phyloP scores from a whole-genome alignment of 2,797 vertebrate species.

The Myotis daubentonii region DNA sequence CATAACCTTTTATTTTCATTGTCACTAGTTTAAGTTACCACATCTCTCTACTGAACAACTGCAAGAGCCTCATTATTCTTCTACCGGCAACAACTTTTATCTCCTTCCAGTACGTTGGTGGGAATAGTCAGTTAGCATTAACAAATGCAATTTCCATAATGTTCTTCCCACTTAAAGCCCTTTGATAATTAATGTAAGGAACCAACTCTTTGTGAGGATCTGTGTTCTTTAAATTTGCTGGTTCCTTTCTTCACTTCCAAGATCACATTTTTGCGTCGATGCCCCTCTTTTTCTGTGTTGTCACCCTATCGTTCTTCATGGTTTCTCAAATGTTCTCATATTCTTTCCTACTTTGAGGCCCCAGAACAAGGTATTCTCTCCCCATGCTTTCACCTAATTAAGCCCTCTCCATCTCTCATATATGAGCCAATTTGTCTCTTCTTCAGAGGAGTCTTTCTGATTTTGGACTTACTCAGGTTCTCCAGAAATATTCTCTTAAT shows the following conservation, averaged over 20 bases:
- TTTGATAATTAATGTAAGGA: neutral
- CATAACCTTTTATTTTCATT: neutral
- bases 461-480: neutral
- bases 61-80: neutral
- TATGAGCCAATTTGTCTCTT: neutral
- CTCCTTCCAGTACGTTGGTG: neutral
- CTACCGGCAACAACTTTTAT: neutral
- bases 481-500: neutral
- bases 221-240: neutral
- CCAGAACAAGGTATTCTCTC: neutral
- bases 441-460: neutral
- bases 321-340: neutral
- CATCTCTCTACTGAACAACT: neutral
- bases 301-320: neutral
- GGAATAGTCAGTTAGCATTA: neutral
- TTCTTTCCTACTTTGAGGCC: neutral
- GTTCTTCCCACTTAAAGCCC: neutral
- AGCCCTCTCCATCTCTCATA: neutral
- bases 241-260: neutral
- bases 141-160: neutral
- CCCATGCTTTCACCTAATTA: neutral
- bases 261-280: neutral
- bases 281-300: neutral
- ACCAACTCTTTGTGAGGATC: neutral
- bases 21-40: neutral